Base-by-base conservation (phyloP, 2,888 invertebrate species). In the Rutpela maculata region DNA sequence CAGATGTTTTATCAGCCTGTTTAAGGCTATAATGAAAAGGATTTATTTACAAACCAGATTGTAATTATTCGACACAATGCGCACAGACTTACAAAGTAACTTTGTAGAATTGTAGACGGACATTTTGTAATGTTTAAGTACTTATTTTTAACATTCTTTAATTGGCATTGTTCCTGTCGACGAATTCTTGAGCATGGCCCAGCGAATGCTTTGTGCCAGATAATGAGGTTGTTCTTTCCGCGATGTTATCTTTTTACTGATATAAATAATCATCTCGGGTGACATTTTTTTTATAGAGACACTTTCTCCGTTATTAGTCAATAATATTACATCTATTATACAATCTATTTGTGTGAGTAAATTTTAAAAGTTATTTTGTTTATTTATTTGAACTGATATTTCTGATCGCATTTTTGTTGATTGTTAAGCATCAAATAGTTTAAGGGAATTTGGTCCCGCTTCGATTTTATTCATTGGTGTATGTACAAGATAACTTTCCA, bases 21-120 rank as follows among this genome's bases (percentile, higher is more conserved):
- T 50, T 50, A 50, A 50, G 50, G 50, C 43, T 43, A 43, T 43
- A 43, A 43, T 12, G 15, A 43, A 4, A 43, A 43, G 43, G 15
- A 50, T 50, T n/a, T 50, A 50, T 50, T 15, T 50, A 50, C 50
- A 50, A 50, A 50, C 50, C 50, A n/a, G 50, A n/a, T n/a, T 50
- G 50, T 50, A 15, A n/a, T 50, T 50, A 50, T 50, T 50, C 50
- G 17, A n/a, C 50, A 50, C 6, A 50, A 50, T 50, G 50, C 15
- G 15, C 50, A 7, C 43, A 43, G 11, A 43, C 43, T 15, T 15
- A n/a, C 50, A 50, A 50, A 50, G n/a, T n/a, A n/a, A 50, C 50
- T n/a, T n/a, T 50, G 15, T n/a, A 6, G 50, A 15, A 12, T n/a
- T 50, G 15, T n/a, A 6, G 50, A 15, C 50, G 50, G 50, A 50